A percentile compares a stretch with the other conserved stretches of the same genome.
phyloP scores from a whole-genome alignment of 1,140 invertebrate genomes.

The Steinernema feltiae region DNA sequence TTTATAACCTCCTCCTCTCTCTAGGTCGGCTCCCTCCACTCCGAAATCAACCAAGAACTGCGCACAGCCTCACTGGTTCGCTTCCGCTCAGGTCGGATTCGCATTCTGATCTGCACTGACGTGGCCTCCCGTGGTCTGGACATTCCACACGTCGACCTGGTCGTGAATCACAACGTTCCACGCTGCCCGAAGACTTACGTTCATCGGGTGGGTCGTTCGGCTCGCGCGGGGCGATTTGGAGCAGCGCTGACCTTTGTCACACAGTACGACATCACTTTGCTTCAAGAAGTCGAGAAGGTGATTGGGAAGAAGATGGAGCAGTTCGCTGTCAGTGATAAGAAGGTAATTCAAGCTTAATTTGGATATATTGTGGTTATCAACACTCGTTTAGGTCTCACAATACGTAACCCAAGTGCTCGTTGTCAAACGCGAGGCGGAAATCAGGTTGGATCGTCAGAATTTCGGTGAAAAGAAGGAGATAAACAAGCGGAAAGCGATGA shows the following conservation, averaged over 20 bases:
- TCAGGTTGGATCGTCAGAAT: conserved; percentile 80
- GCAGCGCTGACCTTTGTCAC: conserved; percentile 79
- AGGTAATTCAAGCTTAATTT: conserved; percentile 17
- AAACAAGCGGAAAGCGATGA: conserved; percentile 78
- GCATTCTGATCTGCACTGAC: conserved; percentile 52
- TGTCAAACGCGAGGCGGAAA: conserved; percentile 80
- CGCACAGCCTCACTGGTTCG: conserved; percentile 42
- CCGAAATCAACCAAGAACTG: conserved; percentile 43
- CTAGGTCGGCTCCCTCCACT: conserved; percentile 51
- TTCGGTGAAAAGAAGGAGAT: conserved; percentile 80
- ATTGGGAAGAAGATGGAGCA: conserved; percentile 72
- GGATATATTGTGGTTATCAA: background rate
- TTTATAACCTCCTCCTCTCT: no score
- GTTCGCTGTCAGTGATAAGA: conserved; percentile 27
- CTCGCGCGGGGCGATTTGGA: conserved; percentile 57
- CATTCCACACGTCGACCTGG: conserved; percentile 53
- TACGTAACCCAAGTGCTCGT: conserved; percentile 86
- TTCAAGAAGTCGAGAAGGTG: conserved; percentile 76
- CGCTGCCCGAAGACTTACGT: conserved; percentile 51
- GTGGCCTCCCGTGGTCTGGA: conserved; percentile 57
- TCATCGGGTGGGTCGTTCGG: conserved; percentile 52
- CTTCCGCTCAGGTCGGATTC: conserved; percentile 41
- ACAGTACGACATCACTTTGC: conserved; percentile 78
- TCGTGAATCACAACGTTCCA: conserved; percentile 54
- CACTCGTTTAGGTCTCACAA: conserved; percentile 63